A percentile compares a stretch with the other conserved stretches of the same genome.
These are phyloP conservation scores for Actenoides hombroni DNA, from an alignment of 2,113 vertebrate species.

Conservation along the genomic window DNA sequence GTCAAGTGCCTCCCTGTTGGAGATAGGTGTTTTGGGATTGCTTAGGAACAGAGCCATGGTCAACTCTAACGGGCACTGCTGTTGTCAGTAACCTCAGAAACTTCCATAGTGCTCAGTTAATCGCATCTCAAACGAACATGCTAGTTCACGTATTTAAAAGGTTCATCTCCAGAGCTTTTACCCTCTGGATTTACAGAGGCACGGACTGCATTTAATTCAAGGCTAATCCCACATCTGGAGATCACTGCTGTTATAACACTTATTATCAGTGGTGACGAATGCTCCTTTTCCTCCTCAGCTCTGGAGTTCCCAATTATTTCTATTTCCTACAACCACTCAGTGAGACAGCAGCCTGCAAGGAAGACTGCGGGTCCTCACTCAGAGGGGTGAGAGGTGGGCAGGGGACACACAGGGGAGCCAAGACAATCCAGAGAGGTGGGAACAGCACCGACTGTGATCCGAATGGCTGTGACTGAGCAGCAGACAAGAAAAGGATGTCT, in stretches of 20 bases:
- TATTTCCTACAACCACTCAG: background rate
- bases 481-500: background rate
- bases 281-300: background rate
- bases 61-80: background rate
- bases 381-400: background rate
- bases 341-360: background rate
- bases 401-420: background rate
- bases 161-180: background rate
- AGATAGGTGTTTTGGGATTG: background rate
- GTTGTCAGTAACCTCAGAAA: background rate
- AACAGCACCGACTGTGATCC: background rate
- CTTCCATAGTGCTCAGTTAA: background rate
- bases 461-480: background rate
- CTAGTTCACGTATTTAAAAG: background rate
- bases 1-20: accelerated
- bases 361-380: background rate
- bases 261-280: background rate
- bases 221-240: background rate
- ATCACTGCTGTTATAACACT: background rate
- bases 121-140: background rate
- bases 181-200: background rate
- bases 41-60: accelerated
- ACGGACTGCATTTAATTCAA: background rate
- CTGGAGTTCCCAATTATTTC: background rate
- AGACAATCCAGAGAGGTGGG: background rate